A percentile compares a stretch with the other conserved stretches of the same genome.
phyloP scores from a whole-genome alignment of 2,113 vertebrate species.

The Phainopepla nitens region DNA sequence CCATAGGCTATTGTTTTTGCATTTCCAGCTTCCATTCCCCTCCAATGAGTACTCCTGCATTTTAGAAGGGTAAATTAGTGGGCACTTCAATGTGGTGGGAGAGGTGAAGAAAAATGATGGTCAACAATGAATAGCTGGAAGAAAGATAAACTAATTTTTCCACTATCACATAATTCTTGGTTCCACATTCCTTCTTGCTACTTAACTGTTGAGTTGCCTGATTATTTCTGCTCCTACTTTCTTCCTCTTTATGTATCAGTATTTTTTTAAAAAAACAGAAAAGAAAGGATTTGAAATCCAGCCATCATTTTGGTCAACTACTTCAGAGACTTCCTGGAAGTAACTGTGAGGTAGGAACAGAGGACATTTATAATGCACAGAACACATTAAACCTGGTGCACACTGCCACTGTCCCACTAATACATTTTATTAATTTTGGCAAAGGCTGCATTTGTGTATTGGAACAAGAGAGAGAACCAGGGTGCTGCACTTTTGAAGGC shows the following conservation, averaged over 20 bases:
- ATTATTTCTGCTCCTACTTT: not conserved
- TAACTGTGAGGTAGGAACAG: not conserved
- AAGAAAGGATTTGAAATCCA: not conserved
- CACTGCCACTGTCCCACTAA: not conserved
- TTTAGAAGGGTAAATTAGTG: not conserved
- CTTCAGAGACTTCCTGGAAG: not conserved
- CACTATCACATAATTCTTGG: not conserved
- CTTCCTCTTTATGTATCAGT: not conserved
- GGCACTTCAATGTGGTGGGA: not conserved
- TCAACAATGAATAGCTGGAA: not conserved
- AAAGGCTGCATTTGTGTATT: not conserved
- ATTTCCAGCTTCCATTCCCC: not conserved
- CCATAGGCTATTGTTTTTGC: not conserved
- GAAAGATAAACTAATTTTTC: not conserved
- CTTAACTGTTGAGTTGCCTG: not conserved
- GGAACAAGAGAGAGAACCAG: not conserved
- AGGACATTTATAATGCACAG: not conserved
- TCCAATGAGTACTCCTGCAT: not conserved
- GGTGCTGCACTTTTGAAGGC: not conserved
- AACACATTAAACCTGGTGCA: not conserved
- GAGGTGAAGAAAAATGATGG: not conserved
- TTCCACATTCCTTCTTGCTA: not conserved
- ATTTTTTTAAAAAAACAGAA: not conserved
- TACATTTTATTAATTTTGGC: not conserved
- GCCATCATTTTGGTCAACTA: not conserved